These are phyloP conservation scores for Cynopterus sphinx DNA, from an alignment of 2,797 vertebrate genomes.

Conservation along the genomic window DNA sequence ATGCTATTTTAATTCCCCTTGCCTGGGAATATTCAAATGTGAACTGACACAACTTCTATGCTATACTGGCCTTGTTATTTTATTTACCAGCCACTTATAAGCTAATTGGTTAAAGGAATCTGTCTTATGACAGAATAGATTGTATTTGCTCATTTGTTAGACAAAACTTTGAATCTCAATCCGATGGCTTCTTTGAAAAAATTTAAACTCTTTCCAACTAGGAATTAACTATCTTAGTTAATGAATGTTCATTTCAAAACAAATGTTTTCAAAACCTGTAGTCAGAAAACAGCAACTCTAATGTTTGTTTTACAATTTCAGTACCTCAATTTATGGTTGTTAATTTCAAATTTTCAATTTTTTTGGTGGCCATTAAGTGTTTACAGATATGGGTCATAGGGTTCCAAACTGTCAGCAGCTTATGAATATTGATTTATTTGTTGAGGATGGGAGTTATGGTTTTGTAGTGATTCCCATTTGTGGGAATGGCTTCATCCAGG, in stretches of 20 bases:
- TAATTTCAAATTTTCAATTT: neutral
- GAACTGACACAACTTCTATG: neutral
- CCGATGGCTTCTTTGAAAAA: slow-evolving; percentile 20
- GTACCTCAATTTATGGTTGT: neutral
- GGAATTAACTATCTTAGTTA: neutral
- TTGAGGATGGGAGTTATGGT: neutral
- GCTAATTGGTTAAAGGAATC: neutral
- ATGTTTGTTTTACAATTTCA: neutral
- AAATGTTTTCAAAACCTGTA: slow-evolving; percentile 33
- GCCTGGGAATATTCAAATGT: slow-evolving; percentile 14
- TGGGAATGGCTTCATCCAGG: neutral
- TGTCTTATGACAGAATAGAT: neutral
- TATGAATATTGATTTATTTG: slow-evolving; percentile 27
- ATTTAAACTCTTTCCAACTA: neutral
- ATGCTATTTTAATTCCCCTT: neutral
- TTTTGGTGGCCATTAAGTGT: slow-evolving; percentile 12
- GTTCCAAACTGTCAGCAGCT: neutral
- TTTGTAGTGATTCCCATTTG: slow-evolving; percentile 1
- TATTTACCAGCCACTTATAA: slow-evolving; percentile 17
- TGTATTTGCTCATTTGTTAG: neutral
- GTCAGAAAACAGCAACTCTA: neutral
- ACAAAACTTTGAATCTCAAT: neutral
- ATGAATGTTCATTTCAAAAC: slow-evolving; percentile 1
- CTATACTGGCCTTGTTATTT: neutral
- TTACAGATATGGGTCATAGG: neutral